Evolutionary conservation across 1,140 invertebrate species (phyloP).

Genomic region (Pristionchus pacificus): DNA sequence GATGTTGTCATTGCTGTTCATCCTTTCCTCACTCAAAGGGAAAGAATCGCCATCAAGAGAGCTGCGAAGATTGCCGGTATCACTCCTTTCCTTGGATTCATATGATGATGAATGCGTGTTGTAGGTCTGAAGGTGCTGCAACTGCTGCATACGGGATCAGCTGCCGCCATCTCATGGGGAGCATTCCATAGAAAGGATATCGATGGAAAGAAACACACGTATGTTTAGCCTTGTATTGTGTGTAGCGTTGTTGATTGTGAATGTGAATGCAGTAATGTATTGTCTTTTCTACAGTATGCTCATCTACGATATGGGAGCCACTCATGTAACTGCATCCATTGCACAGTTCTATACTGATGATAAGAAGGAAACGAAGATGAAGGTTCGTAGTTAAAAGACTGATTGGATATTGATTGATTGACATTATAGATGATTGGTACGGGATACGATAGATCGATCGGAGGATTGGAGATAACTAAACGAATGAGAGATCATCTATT

Average conservation of each 20-base stretch:
- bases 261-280: neutral
- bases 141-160: slow-evolving; percentile 53
- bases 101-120: neutral
- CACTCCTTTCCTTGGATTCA: slow-evolving; percentile 68
- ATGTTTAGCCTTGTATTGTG: neutral
- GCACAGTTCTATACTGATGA: slow-evolving; percentile 74
- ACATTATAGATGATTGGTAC: slow-evolving; percentile 78
- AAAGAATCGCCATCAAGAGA: slow-evolving; percentile 76
- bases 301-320: slow-evolving; percentile 97
- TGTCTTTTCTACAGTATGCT: slow-evolving; percentile 71
- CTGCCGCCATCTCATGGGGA: slow-evolving; percentile 93
- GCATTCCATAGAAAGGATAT: slow-evolving; percentile 91
- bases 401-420: neutral
- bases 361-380: slow-evolving; percentile 69
- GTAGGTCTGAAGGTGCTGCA: slow-evolving; percentile 56
- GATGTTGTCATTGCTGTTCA: slow-evolving; percentile 94
- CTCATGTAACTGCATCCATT: slow-evolving; percentile 82
- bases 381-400: slow-evolving; percentile 68
- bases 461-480: slow-evolving; percentile 87
- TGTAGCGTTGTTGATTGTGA: neutral
- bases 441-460: slow-evolving; percentile 80
- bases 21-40: slow-evolving; percentile 89
- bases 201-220: slow-evolving; percentile 73
- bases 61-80: slow-evolving; percentile 83
- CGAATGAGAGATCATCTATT: slow-evolving; percentile 81